These are phyloP conservation scores for Epiperipatus broadwayi DNA, from an alignment of 2,888 invertebrate genomes.

Conservation along the genomic window DNA sequence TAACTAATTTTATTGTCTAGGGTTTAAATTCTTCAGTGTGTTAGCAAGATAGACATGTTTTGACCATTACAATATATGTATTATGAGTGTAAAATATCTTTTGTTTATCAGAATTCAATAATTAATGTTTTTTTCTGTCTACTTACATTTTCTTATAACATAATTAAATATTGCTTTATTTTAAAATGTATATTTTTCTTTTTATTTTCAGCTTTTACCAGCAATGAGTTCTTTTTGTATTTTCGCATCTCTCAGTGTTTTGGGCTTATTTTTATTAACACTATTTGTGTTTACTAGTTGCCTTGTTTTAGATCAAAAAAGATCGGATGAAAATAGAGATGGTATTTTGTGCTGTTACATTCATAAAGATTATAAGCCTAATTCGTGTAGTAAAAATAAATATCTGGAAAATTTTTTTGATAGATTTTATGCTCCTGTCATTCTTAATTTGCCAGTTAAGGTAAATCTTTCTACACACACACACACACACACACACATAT, in stretches of 20 bases:
- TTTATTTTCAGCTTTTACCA: constrained; percentile 56
- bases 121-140: too few relatives aligned
- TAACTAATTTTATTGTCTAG: too few relatives aligned
- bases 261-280: constrained; percentile 55
- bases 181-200: too few relatives aligned
- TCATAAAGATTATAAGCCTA: constrained; percentile 37
- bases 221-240: constrained; percentile 61
- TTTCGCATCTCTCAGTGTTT: constrained; percentile 54
- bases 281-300: constrained; percentile 61
- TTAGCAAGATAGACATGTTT: too few relatives aligned
- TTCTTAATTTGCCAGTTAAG: constrained; percentile 47
- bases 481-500: too few relatives aligned
- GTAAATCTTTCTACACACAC: constrained; percentile 27
- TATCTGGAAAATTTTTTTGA: constrained; percentile 40
- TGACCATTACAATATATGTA: too few relatives aligned
- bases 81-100: too few relatives aligned
- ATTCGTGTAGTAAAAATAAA: constrained; percentile 37
- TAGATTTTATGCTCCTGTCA: constrained; percentile 40
- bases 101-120: too few relatives aligned
- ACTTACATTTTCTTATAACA: too few relatives aligned
- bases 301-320: constrained; percentile 45
- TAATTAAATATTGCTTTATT: too few relatives aligned
- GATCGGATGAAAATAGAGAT: constrained; percentile 39
- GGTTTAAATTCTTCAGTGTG: too few relatives aligned
- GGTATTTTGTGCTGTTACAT: constrained; percentile 45